Evolutionary conservation across 1,140 invertebrate species (phyloP).

Genomic region (Medauroidea extradentata): DNA sequence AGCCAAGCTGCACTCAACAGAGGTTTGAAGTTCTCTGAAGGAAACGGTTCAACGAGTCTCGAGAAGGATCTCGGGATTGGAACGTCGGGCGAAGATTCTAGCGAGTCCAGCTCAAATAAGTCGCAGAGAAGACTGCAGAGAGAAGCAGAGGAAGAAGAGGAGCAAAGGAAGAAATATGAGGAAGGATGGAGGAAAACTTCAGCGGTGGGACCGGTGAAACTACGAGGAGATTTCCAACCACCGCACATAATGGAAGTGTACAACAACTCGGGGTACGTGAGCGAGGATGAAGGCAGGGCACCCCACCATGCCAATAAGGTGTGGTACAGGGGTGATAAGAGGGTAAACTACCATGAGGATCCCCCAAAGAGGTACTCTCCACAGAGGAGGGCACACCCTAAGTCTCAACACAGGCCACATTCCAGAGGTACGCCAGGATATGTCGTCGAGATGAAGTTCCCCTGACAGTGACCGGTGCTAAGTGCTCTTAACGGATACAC

Average conservation of each 20-base stretch:
- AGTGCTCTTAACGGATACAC: too few species aligned
- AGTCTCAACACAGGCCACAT: slow-evolving; percentile 51
- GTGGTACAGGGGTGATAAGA: neutral
- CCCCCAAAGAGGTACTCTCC: slow-evolving; percentile 12
- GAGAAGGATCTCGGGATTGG: slow-evolving; percentile 84
- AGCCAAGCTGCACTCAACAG: neutral
- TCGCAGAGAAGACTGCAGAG: slow-evolving; percentile 49
- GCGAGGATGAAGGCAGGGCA: slow-evolving; percentile 23
- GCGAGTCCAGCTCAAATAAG: slow-evolving; percentile 65
- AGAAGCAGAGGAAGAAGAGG: slow-evolving; percentile 53
- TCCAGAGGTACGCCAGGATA: slow-evolving; percentile 42
- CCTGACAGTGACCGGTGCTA: slow-evolving; percentile 38
- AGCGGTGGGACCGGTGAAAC: slow-evolving; percentile 39
- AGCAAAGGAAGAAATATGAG: slow-evolving; percentile 55
- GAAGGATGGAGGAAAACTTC: slow-evolving; percentile 65
- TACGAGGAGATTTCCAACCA: slow-evolving; percentile 48
- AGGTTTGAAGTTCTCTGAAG: neutral
- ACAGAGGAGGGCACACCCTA: slow-evolving; percentile 40
- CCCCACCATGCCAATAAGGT: neutral
- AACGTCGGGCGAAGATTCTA: slow-evolving; percentile 76
- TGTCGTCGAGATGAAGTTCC: slow-evolving; percentile 55
- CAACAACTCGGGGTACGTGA: slow-evolving; percentile 36
- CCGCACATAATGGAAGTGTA: slow-evolving; percentile 35
- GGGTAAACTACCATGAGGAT: neutral
- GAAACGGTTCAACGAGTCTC: neutral